Evolutionary conservation across 2,797 vertebrate species (phyloP), one percentile per base, ranked within the genome.

Genomic region (Tragopan temminckii): DNA sequence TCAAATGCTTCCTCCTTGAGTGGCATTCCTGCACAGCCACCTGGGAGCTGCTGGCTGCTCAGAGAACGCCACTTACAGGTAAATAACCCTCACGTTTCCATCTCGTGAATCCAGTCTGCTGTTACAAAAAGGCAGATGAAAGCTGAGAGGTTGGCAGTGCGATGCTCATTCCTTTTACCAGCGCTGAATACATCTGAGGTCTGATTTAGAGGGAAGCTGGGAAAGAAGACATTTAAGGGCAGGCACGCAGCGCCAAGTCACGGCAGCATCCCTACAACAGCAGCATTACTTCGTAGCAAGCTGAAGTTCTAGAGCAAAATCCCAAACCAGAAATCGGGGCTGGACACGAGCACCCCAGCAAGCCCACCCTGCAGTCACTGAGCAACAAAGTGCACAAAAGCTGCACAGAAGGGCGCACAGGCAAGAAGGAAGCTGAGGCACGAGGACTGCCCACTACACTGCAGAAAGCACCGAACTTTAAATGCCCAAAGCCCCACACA

Each of bases 71-170:
- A 53, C 43, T n/a, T 79, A 33, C 86, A 92, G 92, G 90, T 95
- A 93, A 95, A 94, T 85, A 83, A 94, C 90, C 85, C 86, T 90
- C 91, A 90, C 55, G 48, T 80, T 93, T 57, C 48, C 59, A 62
- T 74, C 78, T 76, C 68, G 25, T 43, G 68, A 77, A 93, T 86
- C 20, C 45, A 35, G 64, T 4, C 50, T 82, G 61, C 61, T 25
- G 16, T n/a, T 64, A 70, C 2, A n/a, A 48, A 75, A 88, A 86
- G 59, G 77, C 52, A 94, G 91, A 76, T 72, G 85, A 80, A 80
- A 93, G 72, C 76, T 23, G 77, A 81, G 94, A 85, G 85, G 91
- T 19, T 95, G 77, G 80, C 82, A 15, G 45, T 6, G 75, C 0
- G 10, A 33, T 14, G 86, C 8, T 91, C 88, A 94, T 33, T 68